Evolutionary conservation across 2,888 invertebrate species (phyloP).

Genomic region (Cosmorhoe ocellata): DNA sequence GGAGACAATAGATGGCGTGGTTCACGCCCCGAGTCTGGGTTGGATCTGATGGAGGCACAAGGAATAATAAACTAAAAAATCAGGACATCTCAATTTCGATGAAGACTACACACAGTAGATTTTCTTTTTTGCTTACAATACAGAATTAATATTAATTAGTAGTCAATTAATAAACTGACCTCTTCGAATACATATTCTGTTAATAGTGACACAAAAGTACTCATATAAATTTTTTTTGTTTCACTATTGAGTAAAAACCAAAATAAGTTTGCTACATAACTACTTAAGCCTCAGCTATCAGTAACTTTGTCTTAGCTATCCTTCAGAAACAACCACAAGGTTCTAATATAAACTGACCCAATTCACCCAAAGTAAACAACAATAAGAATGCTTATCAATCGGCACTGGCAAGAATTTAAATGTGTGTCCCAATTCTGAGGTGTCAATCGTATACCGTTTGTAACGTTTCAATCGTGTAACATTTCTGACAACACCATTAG

Average conservation of each 20-base stretch:
- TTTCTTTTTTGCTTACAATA: no score
- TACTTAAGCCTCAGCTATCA: no score
- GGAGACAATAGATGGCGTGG: constrained; percentile 46
- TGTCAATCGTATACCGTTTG: constrained; percentile 25
- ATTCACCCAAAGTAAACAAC: constrained; percentile 9
- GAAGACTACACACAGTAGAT: no score
- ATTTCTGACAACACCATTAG: constrained; percentile 52
- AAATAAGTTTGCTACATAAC: no score
- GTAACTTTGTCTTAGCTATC: no score
- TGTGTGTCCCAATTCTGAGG: constrained; percentile 38
- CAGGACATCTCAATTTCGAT: background rate
- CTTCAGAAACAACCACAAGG: no score
- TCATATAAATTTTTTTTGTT: no score
- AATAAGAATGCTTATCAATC: constrained; percentile 19
- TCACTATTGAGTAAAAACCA: no score
- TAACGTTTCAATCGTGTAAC: constrained; percentile 32
- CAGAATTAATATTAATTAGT: no score
- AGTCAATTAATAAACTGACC: no score
- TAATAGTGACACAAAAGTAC: no score
- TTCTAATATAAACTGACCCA: constrained; percentile 2
- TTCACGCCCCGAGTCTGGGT: constrained; percentile 35
- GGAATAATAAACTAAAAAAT: constrained; percentile 11
- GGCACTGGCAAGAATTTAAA: constrained; percentile 30
- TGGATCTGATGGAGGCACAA: constrained; percentile 8
- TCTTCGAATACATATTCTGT: no score